Conservation (phyloP, 2,888 invertebrate genomes). For the Linyphia triangularis region DNA sequence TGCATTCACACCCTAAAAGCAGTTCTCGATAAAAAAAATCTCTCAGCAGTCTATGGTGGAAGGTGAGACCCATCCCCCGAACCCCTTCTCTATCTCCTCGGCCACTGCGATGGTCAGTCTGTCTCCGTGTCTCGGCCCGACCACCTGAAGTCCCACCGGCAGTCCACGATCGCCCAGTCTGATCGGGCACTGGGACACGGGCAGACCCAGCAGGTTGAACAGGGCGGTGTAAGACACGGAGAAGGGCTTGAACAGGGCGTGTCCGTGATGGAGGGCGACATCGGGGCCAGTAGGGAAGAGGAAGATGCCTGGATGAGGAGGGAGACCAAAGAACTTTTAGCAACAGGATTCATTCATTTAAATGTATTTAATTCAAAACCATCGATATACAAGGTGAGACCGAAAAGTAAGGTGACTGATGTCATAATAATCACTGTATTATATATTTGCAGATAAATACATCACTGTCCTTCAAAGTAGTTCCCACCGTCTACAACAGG, state of each 20-base stretch:
- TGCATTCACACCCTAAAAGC: too few relatives aligned
- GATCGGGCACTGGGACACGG: constrained; percentile 90
- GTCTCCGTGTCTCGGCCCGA: constrained; percentile 83
- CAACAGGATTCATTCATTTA: too few relatives aligned
- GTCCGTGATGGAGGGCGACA: constrained; percentile 92
- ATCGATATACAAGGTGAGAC: too few relatives aligned
- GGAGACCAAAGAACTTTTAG: too few relatives aligned
- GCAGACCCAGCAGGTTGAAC: constrained; percentile 92
- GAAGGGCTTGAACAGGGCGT: constrained; percentile 88
- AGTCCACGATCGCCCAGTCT: constrained; percentile 87
- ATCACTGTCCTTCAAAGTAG: too few relatives aligned
- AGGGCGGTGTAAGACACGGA: constrained; percentile 93
- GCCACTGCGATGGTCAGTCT: constrained; percentile 90
- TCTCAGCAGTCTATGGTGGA: background rate
- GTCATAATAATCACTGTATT: too few relatives aligned
- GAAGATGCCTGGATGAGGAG: constrained; percentile 83
- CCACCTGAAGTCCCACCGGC: constrained; percentile 88
- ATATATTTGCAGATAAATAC: too few relatives aligned
- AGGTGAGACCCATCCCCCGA: constrained; percentile 88
- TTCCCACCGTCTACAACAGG: too few relatives aligned
- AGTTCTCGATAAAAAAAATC: background rate
- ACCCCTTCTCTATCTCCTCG: constrained; percentile 86
- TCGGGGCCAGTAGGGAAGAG: constrained; percentile 94
- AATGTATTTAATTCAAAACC: too few relatives aligned
- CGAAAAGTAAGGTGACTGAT: too few relatives aligned